phyloP scores from a whole-genome alignment of 2,797 vertebrate species.

The Choloepus didactylus region DNA sequence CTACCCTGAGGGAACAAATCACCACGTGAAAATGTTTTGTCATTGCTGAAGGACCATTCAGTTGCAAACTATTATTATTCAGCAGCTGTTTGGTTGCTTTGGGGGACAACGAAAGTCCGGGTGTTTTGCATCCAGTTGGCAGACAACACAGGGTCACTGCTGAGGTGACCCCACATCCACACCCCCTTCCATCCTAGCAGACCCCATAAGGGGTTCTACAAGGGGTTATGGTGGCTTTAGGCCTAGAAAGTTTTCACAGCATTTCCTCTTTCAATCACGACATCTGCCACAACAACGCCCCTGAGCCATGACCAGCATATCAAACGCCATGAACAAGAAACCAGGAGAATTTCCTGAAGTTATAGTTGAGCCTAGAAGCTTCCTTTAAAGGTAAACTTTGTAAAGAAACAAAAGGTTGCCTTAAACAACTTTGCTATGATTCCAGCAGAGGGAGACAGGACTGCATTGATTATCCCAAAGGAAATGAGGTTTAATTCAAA shows the following conservation, averaged over 20 bases:
- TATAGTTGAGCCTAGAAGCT: not conserved
- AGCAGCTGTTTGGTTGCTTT: not conserved
- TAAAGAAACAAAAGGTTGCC: not conserved
- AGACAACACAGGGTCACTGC: not conserved
- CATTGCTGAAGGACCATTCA: not conserved
- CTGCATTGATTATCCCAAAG: not conserved
- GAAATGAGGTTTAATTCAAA: not conserved
- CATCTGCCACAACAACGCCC: not conserved
- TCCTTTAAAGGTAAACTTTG: not conserved
- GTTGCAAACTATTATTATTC: not conserved
- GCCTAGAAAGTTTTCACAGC: not conserved
- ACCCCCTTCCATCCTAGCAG: not conserved
- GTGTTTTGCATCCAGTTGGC: not conserved
- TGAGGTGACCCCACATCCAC: not conserved
- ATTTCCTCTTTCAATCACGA: not conserved
- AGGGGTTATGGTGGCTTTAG: accelerated
- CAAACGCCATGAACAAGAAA: not conserved
- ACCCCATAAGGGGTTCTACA: accelerated
- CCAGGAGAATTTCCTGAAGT: not conserved
- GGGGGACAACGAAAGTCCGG: not conserved
- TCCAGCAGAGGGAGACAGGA: constrained; percentile 82
- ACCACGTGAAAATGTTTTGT: accelerated
- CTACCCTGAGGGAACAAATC: constrained; percentile 27
- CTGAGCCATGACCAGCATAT: not conserved
- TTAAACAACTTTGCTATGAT: not conserved